Evolutionary conservation across 1,140 invertebrate species (phyloP).

Genomic region (Solenopsis fugax): DNA sequence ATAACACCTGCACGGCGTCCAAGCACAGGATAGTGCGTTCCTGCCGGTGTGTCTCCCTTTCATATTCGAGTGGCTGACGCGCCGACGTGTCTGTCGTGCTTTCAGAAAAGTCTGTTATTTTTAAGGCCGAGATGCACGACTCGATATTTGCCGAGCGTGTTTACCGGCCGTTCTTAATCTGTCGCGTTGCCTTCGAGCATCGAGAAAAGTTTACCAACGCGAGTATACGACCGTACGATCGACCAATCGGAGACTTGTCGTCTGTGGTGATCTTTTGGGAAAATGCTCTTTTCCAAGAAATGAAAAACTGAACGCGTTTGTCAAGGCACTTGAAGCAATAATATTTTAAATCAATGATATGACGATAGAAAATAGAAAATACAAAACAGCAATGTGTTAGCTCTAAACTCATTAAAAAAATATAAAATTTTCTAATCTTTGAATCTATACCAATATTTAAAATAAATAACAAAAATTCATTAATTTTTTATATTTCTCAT

Average conservation of each 20-base stretch:
- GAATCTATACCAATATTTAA: slow-evolving; percentile 7
- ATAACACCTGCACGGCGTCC: slow-evolving; percentile 60
- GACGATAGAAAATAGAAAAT: neutral
- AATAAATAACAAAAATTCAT: neutral
- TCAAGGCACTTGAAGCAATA: neutral
- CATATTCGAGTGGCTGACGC: slow-evolving; percentile 70
- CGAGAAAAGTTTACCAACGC: slow-evolving; percentile 50
- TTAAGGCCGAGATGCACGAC: slow-evolving; percentile 57
- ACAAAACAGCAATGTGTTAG: neutral
- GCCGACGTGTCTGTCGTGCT: slow-evolving; percentile 64
- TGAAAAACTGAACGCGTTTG: neutral
- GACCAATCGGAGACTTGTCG: slow-evolving; percentile 23
- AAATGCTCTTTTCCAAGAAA: slow-evolving; percentile 5
- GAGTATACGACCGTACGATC: slow-evolving; percentile 16
- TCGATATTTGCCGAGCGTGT: slow-evolving; percentile 75
- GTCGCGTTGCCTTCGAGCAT: slow-evolving; percentile 51
- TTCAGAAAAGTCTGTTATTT: slow-evolving; percentile 77
- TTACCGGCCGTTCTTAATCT: slow-evolving; percentile 74
- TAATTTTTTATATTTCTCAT: neutral
- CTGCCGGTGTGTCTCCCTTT: slow-evolving; percentile 59
- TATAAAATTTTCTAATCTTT: neutral
- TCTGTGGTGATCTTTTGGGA: slow-evolving; percentile 6
- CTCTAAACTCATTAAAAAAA: neutral
- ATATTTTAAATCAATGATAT: neutral
- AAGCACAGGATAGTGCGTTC: slow-evolving; percentile 37